phyloP scores from a whole-genome alignment of 2,113 vertebrate species.

The human region DNA sequence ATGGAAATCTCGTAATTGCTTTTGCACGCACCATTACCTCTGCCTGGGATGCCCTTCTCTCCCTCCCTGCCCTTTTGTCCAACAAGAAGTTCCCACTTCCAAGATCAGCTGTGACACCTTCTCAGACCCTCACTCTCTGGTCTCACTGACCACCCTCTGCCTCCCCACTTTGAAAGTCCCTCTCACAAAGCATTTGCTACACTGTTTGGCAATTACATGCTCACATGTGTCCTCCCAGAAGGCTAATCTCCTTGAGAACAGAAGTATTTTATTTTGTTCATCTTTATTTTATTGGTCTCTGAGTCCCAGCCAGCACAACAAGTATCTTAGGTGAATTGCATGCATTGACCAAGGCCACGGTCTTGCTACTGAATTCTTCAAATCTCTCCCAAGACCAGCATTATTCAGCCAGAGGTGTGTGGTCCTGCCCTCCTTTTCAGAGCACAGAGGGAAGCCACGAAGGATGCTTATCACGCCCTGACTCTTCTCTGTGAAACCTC shows the following conservation, averaged over 20 bases:
- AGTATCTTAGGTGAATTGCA: neutral
- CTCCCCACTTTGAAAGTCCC: no score
- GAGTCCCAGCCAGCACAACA: no score
- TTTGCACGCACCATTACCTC: fast-evolving
- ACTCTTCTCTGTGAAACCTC: neutral
- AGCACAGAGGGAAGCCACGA: neutral
- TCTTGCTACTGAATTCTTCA: neutral
- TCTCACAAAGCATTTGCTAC: neutral
- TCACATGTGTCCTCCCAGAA: neutral
- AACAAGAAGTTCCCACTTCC: neutral
- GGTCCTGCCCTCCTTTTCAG: neutral
- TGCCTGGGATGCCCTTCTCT: neutral
- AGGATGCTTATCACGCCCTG: neutral
- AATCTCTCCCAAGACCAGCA: neutral
- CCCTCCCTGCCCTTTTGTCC: neutral
- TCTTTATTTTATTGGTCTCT: neutral
- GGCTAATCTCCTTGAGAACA: neutral
- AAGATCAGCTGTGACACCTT: neutral
- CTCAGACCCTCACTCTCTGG: neutral
- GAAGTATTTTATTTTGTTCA: neutral
- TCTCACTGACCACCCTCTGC: neutral
- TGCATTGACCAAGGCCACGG: no score
- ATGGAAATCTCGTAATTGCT: neutral
- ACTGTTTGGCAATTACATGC: neutral
- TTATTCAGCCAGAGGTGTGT: no score